phyloP scores from a whole-genome alignment of 2,113 vertebrate genomes.

The Nycticorax nycticorax region DNA sequence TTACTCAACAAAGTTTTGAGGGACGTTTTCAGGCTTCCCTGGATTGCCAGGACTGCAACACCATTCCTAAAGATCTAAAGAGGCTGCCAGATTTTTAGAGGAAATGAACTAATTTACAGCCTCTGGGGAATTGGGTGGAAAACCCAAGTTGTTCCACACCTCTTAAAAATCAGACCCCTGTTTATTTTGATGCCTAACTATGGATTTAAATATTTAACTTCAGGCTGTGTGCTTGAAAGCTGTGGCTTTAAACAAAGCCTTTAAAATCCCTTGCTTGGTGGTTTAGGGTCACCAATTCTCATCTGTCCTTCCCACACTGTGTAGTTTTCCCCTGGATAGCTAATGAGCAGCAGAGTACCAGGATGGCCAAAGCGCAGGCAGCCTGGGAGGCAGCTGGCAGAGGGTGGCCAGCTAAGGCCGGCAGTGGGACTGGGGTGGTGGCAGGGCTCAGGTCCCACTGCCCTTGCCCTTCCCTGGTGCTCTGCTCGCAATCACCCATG shows the following conservation, averaged over 20 bases:
- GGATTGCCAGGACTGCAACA: not conserved
- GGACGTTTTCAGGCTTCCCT: not conserved
- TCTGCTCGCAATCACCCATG: too few species aligned
- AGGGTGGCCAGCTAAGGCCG: not conserved
- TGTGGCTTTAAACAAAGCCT: not conserved
- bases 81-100: not conserved
- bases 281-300: not conserved
- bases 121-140: not conserved
- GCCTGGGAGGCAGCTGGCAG: not conserved
- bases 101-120: not conserved
- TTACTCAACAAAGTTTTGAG: not conserved
- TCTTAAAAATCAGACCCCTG: not conserved
- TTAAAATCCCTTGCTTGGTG: not conserved
- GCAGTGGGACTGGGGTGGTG: too few species aligned
- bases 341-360: not conserved
- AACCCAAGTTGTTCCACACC: not conserved
- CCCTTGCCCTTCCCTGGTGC: not conserved
- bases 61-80: not conserved
- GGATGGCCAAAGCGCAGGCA: not conserved
- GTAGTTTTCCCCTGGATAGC: not conserved
- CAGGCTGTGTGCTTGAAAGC: not conserved
- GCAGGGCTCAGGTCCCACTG: too few species aligned
- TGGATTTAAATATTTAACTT: not conserved
- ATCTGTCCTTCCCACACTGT: not conserved
- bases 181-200: slow-evolving; percentile 16